Percentiles rank a stretch among this genome's conserved stretches.
Conservation (phyloP, 2,113 vertebrate genomes). For the Ranitomeya imitator region DNA sequence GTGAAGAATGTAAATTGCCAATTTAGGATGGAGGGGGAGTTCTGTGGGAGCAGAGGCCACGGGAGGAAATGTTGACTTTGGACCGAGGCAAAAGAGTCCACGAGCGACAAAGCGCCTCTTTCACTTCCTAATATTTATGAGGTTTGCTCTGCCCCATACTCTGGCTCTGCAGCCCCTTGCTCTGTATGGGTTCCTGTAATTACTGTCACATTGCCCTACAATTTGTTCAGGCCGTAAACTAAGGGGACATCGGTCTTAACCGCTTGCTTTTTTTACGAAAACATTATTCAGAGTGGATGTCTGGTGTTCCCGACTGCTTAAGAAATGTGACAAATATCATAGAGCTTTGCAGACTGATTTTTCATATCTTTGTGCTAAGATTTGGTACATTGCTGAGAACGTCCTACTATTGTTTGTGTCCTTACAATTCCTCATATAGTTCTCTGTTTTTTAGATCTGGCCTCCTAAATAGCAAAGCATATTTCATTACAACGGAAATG, state of each 20-base stretch:
- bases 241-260: constrained; percentile 26
- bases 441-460: background rate
- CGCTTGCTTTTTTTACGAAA: constrained; percentile 10
- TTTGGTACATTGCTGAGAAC: background rate
- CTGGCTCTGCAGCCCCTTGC: constrained; percentile 17
- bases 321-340: background rate
- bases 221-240: constrained; percentile 45
- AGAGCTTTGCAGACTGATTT: background rate
- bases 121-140: constrained; percentile 54
- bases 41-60: constrained; percentile 29
- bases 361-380: background rate
- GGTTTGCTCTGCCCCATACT: constrained; percentile 36
- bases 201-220: constrained; percentile 42
- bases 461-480: background rate
- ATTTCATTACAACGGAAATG: background rate
- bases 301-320: constrained; percentile 10
- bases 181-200: constrained; percentile 48
- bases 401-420: background rate
- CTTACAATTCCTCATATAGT: background rate
- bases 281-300: background rate
- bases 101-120: constrained; percentile 40
- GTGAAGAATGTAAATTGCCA: constrained; percentile 58
- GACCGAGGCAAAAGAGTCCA: constrained; percentile 41
- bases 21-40: constrained; percentile 38
- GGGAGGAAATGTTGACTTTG: constrained; percentile 58